Evolutionary conservation across 2,797 vertebrate species (phyloP).

Genomic region (Poeciliopsis gracilis): DNA sequence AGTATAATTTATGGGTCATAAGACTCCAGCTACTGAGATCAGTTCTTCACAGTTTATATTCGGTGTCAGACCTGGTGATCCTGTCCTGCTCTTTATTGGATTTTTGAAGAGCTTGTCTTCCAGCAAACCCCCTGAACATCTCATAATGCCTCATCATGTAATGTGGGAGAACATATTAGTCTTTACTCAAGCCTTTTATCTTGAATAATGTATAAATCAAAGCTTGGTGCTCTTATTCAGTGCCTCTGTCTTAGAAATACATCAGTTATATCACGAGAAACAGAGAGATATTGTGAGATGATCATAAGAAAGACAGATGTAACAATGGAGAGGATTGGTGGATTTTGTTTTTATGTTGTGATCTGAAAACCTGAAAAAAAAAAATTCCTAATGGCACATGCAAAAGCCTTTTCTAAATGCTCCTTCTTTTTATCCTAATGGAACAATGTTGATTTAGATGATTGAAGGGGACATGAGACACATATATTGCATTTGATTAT

Average conservation of each 20-base stretch:
- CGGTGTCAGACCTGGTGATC: background rate
- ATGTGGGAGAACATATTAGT: background rate
- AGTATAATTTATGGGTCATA: background rate
- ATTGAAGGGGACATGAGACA: conserved; percentile 33
- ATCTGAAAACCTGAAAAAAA: conserved; percentile 24
- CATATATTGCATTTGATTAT: conserved; percentile 31
- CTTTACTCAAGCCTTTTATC: background rate
- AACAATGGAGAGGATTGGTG: conserved; percentile 9
- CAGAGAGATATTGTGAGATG: background rate
- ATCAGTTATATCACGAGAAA: background rate
- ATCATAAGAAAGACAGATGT: conserved; percentile 10
- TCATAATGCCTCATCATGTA: conserved; percentile 1
- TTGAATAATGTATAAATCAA: background rate
- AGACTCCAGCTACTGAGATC: background rate
- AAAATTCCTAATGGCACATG: conserved; percentile 38
- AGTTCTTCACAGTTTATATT: conserved; percentile 4
- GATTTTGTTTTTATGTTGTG: conserved; percentile 23
- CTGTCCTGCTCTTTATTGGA: conserved; percentile 8
- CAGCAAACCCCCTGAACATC: background rate
- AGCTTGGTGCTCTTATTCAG: conserved; percentile 37
- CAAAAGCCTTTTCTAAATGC: conserved; percentile 42
- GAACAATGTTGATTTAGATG: conserved; percentile 35
- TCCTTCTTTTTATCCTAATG: conserved; percentile 38
- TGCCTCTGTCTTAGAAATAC: conserved; percentile 45
- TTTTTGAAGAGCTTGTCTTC: conserved; percentile 1